Base-by-base conservation (phyloP, 2,888 invertebrate species). In the Oscheius sp. region DNA sequence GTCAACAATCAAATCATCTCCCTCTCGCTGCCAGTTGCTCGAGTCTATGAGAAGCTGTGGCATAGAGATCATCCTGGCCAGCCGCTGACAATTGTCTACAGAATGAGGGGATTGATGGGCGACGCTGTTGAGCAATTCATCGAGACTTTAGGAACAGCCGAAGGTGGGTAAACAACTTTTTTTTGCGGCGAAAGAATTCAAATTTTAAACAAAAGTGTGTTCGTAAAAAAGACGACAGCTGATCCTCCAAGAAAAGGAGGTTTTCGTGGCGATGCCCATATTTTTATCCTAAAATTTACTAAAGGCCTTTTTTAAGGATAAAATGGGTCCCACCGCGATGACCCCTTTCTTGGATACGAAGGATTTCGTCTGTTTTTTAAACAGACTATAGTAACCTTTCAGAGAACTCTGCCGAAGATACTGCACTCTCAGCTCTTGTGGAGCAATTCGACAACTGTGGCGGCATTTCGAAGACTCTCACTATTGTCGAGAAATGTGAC, bases 51-150 rank as follows among this genome's bases (percentile, higher is more conserved):
- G 85, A 89, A 90, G 74, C 88, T 91, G 12, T 95, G 95, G 94
- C 90, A 93, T 33, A 91, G 92, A 3, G 93, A 93, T 81, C 89
- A 88, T 71, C 93, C 95, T n/a, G 72, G 69, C 1, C 42, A 96
- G 87, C 93, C 96, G 0, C 97, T 98, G 97, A 91, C 95, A 12
- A 93, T 97, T 8, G 93, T 97, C 34, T 98, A 98, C 88, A 91
- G 98, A 53, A 97, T 98, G 96, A 90, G 97, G 70, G 97, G 97
- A 0, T 89, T 98, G 67, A 90, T 97, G 8, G 98, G 97, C 1
- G 98, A 98, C 88, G 98, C 97, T 0, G 97, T 97, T 0, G 98
- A 98, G 87, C 97, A 97, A 88, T 97, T 98, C 88, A 93, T 97
- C 12, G 96, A 97, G 89, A 93, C 93, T 0, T 89, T 97, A 37